A percentile compares a stretch with the other conserved stretches of the same genome.
These are phyloP conservation scores for Cryptosula pallasiana DNA, from an alignment of 2,888 invertebrate genomes.

Conservation along the genomic window DNA sequence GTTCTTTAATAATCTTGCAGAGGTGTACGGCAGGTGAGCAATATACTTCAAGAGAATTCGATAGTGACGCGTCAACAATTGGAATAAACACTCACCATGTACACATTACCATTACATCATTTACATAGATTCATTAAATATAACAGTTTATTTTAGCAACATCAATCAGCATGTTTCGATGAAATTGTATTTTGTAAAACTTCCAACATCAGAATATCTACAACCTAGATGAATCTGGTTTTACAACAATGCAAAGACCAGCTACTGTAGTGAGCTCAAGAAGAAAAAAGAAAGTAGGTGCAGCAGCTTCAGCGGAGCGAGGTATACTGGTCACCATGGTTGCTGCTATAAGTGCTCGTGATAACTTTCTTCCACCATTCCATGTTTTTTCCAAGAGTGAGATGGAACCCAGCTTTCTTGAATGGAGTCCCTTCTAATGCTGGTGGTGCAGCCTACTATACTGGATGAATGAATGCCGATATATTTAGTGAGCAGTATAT, in stretches of 20 bases:
- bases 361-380: conserved; percentile 29
- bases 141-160: too few species aligned
- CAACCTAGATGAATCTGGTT: conserved; percentile 32
- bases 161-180: too few species aligned
- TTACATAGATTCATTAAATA: too few species aligned
- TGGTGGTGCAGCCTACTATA: conserved; percentile 24
- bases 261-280: conserved; percentile 26
- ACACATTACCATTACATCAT: too few species aligned
- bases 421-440: conserved; percentile 23
- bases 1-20: too few species aligned
- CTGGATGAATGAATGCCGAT: conserved; percentile 23
- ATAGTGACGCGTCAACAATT: too few species aligned
- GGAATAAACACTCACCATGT: too few species aligned
- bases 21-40: too few species aligned
- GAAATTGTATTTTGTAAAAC: too few species aligned
- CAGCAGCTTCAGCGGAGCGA: conserved; percentile 29
- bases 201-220: conserved; percentile 28
- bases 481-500: not conserved
- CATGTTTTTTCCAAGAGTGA: conserved; percentile 28
- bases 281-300: conserved; percentile 30
- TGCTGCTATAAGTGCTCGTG: conserved; percentile 28
- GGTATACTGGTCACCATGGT: conserved; percentile 28
- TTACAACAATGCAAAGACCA: conserved; percentile 30
- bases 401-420: conserved; percentile 28
- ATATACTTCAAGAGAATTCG: too few species aligned